Evolutionary conservation across 1,140 invertebrate genomes (phyloP), one percentile per base, ranked within the genome.

Genomic region (Rhynchophorus ferrugineus): DNA sequence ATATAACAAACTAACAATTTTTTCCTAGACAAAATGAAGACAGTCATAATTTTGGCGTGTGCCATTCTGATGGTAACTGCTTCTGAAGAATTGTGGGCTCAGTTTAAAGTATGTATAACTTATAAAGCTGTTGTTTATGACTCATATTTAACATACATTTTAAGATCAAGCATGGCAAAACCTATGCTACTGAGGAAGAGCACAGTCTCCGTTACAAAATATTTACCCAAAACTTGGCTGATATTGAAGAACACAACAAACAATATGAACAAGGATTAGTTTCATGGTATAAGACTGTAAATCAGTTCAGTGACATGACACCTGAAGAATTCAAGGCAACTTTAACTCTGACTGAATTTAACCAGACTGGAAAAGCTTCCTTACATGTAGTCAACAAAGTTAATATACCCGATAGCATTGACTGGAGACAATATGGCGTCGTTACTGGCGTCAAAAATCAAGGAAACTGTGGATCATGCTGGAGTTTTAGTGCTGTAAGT

Each of bases 301-400:
- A 93, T 70, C 80, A 90, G 64, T 93, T 84, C 69, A 80, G 80
- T 43, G 91, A 94, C 72, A 76, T 91, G 84, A 75, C 91, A 56
- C 81, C 81, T 66, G 82, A 88, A 59, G 90, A 94, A 72, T 91
- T 92, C 24, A 38, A 21, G 69, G 1, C 14, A 16, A 71, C 77
- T 1, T 57, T 86, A 61, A 76, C 71, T 57, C 21, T 6, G 5
- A 29, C n/a, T 8, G 18, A 1, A 21, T 58, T 16, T 19, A 34
- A n/a, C 20, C 19, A 20, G n/a, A n/a, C 8, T 24, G 6, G n/a
- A n/a, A n/a, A n/a, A n/a, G n/a, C n/a, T n/a, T n/a, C n/a, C n/a
- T n/a, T n/a, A n/a, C n/a, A n/a, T n/a, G n/a, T n/a, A n/a, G n/a
- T n/a, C n/a, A n/a, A n/a, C n/a, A n/a, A n/a, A 24, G 13, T 16